Evolutionary conservation across 2,797 vertebrate species (phyloP).

Genomic region (Pipistrellus nathusii): DNA sequence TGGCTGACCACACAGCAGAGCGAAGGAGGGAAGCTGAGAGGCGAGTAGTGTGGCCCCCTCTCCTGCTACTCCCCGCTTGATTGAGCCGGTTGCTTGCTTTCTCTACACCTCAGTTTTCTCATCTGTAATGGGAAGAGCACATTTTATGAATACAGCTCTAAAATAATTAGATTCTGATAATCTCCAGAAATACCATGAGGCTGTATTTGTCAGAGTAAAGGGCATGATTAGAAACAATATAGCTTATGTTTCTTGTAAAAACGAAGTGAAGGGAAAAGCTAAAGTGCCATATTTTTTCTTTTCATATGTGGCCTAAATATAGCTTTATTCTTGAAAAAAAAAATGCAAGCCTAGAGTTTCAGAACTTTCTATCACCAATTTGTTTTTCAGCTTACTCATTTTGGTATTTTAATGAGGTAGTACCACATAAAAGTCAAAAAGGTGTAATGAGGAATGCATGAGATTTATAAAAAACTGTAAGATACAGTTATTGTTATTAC

Average conservation of each 20-base stretch:
- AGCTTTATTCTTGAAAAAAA: slow-evolving; percentile 9
- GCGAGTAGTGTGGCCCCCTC: background rate
- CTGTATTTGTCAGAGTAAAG: background rate
- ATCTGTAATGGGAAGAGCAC: background rate
- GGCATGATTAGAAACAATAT: background rate
- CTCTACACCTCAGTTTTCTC: slow-evolving; percentile 9
- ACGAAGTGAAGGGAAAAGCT: slow-evolving; percentile 2
- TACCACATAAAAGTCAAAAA: background rate
- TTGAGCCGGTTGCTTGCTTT: background rate
- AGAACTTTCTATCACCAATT: slow-evolving; percentile 8
- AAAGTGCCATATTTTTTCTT: background rate
- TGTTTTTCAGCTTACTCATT: slow-evolving; percentile 42
- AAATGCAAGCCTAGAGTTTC: background rate
- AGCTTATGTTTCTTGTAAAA: slow-evolving; percentile 38
- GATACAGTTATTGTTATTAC: background rate
- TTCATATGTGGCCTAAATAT: background rate
- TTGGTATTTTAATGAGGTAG: slow-evolving; percentile 15
- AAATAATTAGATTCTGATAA: background rate
- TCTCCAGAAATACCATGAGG: background rate
- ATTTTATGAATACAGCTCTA: background rate
- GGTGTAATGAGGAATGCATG: background rate
- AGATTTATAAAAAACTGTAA: background rate
- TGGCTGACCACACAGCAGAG: background rate
- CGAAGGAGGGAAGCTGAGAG: fast-evolving
- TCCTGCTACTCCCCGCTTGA: background rate